Conservation (phyloP, 2,113 vertebrate genomes). For the Pogona vitticeps region DNA sequence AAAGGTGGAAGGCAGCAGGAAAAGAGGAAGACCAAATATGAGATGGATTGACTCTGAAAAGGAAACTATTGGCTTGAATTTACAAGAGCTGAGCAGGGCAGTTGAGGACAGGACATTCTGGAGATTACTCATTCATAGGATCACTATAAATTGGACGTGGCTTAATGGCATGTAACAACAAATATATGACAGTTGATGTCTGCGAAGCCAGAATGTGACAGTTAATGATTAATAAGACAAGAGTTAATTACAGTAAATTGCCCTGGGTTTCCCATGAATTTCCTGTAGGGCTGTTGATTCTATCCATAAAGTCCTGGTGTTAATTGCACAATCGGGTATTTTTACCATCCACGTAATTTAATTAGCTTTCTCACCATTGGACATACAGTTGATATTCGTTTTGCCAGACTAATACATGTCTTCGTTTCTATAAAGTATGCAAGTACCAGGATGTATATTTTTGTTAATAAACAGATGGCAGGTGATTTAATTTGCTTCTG, state of each 20-base stretch:
- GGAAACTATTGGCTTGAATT: too few species aligned
- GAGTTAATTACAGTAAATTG: not conserved
- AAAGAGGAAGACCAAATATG: too few species aligned
- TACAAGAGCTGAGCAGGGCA: too few species aligned
- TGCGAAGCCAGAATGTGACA: too few species aligned
- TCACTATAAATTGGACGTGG: too few species aligned
- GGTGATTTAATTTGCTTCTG: slow-evolving; percentile 13
- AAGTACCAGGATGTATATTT: slow-evolving; percentile 7
- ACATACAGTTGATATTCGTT: slow-evolving; percentile 57
- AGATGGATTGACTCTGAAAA: too few species aligned
- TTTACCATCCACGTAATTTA: slow-evolving; percentile 27
- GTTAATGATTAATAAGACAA: too few species aligned
- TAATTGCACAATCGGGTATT: not conserved
- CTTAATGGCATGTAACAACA: too few species aligned
- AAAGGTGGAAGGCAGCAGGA: too few species aligned
- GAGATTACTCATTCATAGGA: too few species aligned
- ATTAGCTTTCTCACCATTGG: slow-evolving; percentile 34
- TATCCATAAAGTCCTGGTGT: accelerated
- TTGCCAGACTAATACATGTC: slow-evolving; percentile 49
- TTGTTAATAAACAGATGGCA: not conserved
- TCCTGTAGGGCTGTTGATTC: not conserved
- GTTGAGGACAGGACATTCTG: too few species aligned
- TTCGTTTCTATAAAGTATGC: slow-evolving; percentile 28
- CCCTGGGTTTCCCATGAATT: not conserved
- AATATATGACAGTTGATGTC: too few species aligned